Evolutionary conservation across 2,113 vertebrate species (phyloP), one percentile per base, ranked within the genome.

Genomic region (Phalacrocorax brasilianus): DNA sequence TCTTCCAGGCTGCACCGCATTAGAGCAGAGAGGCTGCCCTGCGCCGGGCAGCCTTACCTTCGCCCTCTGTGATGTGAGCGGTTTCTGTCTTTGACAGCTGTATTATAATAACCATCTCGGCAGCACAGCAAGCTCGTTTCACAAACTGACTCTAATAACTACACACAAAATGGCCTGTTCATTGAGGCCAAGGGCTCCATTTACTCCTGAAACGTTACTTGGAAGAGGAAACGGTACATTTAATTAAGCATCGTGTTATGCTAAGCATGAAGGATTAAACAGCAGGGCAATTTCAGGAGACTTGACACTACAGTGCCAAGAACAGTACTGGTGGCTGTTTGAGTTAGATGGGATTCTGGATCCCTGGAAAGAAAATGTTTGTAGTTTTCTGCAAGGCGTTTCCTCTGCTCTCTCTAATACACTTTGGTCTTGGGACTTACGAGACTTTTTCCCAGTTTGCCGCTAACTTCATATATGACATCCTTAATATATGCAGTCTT

Each of bases 211-310:
- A 95, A 85, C 4, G 4, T 63, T 77, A 30, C 61, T 73, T 81
- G 80, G 88, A 89, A 68, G 71, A 82, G 66, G 56, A 68, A 82
- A 52, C 0, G 6, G 66, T 42, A 38, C 32, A 40, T 93, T 86
- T 85, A 93, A 89, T 93, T 91, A 91, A 72, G 71, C 75, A 59
- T 56, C 59, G 9, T 28, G 75, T 81, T 89, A 85, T 44, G 85
- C 49, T 68, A 68, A 76, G 85, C 75, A 40, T 22, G 71, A 68
- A 82, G 91, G 76, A 85, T 68, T 76, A 81, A 68, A 38, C 91
- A 77, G 91, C 59, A 63, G 79, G 65, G 53, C 58, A 47, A 32
- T 62, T 76, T 81, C 63, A 73, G 75, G 76, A 82, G 75, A 21
- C 38, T 35, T 49, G 30, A 52, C 27, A 12, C 53, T 4, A 3